Conservation (phyloP, 1,140 invertebrate genomes). For the Phymorhynchus buccinoides region DNA sequence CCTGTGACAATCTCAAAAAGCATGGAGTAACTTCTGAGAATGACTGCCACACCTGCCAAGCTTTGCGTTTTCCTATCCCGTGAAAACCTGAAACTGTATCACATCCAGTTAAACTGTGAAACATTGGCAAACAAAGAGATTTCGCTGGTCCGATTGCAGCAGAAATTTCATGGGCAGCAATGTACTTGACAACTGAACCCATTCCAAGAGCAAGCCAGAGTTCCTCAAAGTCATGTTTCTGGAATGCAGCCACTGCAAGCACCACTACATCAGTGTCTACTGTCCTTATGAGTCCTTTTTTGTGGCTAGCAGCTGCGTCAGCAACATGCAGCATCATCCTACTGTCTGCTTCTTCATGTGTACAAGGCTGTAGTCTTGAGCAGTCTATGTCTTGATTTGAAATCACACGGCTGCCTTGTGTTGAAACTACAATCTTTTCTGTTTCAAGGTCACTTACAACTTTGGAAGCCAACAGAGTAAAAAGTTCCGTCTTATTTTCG, state of each 20-base stretch:
- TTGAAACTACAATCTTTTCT: conserved; percentile 41
- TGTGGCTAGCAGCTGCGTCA: conserved; percentile 48
- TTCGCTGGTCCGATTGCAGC: background rate
- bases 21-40: conserved; percentile 48
- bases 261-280: conserved; percentile 53
- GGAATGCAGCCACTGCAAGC: conserved; percentile 39
- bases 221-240: conserved; percentile 27
- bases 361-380: conserved; percentile 29
- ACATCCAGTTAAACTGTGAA: conserved; percentile 53
- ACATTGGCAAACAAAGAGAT: conserved; percentile 33
- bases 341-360: conserved; percentile 47
- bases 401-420: conserved; percentile 42
- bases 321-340: conserved; percentile 49
- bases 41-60: conserved; percentile 53
- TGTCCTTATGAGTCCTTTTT: conserved; percentile 42
- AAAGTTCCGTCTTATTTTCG: conserved; percentile 56
- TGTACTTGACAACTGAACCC: conserved; percentile 44
- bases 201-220: conserved; percentile 55
- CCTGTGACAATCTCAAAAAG: conserved; percentile 43
- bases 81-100: conserved; percentile 54
- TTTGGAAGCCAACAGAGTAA: conserved; percentile 47
- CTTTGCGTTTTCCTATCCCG: conserved; percentile 44
- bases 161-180: conserved; percentile 43
- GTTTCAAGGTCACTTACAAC: conserved; percentile 31
- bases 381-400: background rate